These are phyloP conservation scores for Gymnoscopelus microlampas DNA, from an alignment of 2,797 vertebrate species.

Conservation along the genomic window DNA sequence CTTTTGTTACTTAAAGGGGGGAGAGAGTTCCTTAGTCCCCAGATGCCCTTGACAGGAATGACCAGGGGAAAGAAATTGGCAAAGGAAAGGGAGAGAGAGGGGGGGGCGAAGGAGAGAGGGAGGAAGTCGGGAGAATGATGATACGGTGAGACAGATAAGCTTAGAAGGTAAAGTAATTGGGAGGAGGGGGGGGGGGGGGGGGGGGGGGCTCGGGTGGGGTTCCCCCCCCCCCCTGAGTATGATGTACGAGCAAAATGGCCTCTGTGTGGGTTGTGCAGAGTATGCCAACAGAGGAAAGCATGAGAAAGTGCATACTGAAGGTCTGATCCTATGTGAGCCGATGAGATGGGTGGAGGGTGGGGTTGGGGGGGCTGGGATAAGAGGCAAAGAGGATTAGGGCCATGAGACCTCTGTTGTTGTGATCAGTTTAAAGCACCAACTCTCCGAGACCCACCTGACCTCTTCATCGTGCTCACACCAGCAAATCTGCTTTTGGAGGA, in stretches of 20 bases:
- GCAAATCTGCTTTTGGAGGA: conserved; percentile 53
- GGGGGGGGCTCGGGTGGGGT: background rate
- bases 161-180: conserved; percentile 55
- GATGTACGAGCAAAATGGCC: background rate
- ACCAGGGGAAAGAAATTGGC: conserved; percentile 40
- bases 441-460: conserved; percentile 72
- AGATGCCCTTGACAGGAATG: conserved; percentile 61
- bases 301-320: conserved; percentile 62
- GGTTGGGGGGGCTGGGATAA: conserved; percentile 71
- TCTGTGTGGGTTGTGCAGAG: conserved; percentile 33
- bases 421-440: conserved; percentile 76
- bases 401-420: conserved; percentile 79
- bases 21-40: conserved; percentile 59
- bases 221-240: background rate
- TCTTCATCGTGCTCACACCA: conserved; percentile 57
- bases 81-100: conserved; percentile 1
- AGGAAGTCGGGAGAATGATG: background rate
- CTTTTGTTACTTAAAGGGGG: conserved; percentile 66
- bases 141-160: conserved; percentile 45
- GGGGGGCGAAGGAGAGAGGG: conserved; percentile 12
- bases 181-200: conserved; percentile 4
- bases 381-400: conserved; percentile 79
- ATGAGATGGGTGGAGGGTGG: conserved; percentile 71
- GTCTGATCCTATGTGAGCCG: conserved; percentile 72
- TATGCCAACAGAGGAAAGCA: conserved; percentile 61